A percentile compares a stretch with the other conserved stretches of the same genome.
Evolutionary conservation across 2,113 vertebrate genomes (phyloP).

Genomic region (Rhineura floridana): DNA sequence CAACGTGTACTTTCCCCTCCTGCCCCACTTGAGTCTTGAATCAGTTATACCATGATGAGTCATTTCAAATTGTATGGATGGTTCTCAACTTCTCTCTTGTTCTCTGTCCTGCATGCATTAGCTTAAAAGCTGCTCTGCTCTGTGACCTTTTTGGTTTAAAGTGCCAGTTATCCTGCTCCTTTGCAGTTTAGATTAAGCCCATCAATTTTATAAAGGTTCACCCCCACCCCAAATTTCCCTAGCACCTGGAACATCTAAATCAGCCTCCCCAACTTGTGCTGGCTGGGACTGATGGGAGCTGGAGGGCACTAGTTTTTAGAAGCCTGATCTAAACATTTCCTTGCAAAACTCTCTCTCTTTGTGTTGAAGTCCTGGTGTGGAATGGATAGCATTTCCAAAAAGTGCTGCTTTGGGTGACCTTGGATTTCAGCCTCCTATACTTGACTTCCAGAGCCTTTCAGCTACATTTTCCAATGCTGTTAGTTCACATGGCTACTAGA

Average conservation of each 20-base stretch:
- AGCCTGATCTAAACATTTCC: no score
- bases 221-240: background rate
- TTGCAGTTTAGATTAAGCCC: background rate
- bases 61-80: background rate
- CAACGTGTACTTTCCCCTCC: background rate
- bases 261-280: no score
- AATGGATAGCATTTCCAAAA: background rate
- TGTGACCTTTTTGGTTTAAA: background rate
- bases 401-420: background rate
- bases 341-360: background rate
- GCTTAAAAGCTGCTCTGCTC: background rate
- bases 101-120: no score
- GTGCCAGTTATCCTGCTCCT: background rate
- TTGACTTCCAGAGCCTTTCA: background rate
- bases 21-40: background rate
- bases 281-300: no score
- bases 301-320: no score
- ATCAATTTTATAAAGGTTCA: background rate
- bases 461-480: background rate
- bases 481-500: background rate
- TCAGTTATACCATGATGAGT: background rate
- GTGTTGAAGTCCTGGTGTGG: background rate
- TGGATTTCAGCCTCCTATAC: background rate
- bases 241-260: background rate
- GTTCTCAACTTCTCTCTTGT: background rate